These are phyloP conservation scores for Chiloscyllium punctatum DNA, from an alignment of 2,797 vertebrate genomes.

Conservation along the genomic window DNA sequence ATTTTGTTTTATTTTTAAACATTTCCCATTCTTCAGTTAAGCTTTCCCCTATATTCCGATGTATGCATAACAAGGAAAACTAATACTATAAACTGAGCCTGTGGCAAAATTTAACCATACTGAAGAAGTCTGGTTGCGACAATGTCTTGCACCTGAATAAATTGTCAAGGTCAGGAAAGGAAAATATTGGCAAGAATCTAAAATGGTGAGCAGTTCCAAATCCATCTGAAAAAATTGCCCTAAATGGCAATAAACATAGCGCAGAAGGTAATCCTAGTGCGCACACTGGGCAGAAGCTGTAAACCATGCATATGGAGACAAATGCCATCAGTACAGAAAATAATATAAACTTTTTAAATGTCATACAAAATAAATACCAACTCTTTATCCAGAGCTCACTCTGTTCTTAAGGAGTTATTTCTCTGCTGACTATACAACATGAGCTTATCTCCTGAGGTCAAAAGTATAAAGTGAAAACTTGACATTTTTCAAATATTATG, in stretches of 20 bases:
- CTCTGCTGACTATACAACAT: background rate
- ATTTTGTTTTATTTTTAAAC: too few relatives aligned
- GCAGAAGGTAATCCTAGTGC: background rate
- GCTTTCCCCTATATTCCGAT: background rate
- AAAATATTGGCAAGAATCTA: background rate
- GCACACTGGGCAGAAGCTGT: background rate
- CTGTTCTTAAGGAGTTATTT: background rate
- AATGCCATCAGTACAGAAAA: background rate
- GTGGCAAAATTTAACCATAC: background rate
- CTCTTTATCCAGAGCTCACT: background rate
- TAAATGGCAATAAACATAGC: background rate
- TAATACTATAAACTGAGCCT: background rate
- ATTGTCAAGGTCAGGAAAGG: constrained; percentile 1
- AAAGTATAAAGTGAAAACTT: background rate
- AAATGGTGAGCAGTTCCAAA: background rate
- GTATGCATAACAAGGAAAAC: background rate
- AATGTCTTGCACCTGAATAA: background rate
- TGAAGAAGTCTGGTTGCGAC: background rate
- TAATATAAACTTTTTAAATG: background rate
- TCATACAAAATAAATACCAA: background rate
- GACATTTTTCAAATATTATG: background rate
- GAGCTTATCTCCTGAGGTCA: background rate
- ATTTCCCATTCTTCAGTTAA: background rate
- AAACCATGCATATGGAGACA: background rate
- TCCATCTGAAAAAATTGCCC: background rate